Evolutionary conservation across 2,113 vertebrate species (phyloP).

Genomic region (Pterophyllum scalare): DNA sequence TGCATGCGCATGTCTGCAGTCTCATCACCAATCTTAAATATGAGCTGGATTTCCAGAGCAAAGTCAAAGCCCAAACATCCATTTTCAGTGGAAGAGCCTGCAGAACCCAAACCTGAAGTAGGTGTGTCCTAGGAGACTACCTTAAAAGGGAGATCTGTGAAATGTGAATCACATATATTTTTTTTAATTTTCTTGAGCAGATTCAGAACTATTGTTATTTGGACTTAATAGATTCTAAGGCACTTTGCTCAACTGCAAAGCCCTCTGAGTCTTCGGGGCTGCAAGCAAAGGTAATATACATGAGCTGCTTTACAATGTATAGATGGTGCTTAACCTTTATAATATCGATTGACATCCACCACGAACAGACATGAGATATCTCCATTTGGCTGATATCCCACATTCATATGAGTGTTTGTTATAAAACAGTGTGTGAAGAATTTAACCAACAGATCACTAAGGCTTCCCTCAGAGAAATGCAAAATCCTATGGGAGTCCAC

Average conservation of each 20-base stretch:
- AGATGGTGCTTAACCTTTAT: too few relatives aligned
- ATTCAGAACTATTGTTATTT: background rate
- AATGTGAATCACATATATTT: background rate
- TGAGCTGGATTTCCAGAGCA: too few relatives aligned
- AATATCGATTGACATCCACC: too few relatives aligned
- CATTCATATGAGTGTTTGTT: background rate
- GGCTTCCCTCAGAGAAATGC: background rate
- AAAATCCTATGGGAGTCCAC: background rate
- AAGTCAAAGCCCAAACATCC: too few relatives aligned
- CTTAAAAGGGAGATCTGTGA: background rate
- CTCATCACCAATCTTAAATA: too few relatives aligned
- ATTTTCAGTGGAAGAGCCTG: too few relatives aligned
- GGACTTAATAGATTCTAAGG: background rate
- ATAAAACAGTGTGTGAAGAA: background rate
- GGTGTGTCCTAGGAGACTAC: background rate
- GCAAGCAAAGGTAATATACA: background rate
- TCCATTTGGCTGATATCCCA: background rate
- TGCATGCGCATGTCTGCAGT: too few relatives aligned
- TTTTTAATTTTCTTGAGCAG: background rate
- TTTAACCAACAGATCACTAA: constrained; percentile 11
- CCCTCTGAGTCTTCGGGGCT: background rate
- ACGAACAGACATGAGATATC: too few relatives aligned
- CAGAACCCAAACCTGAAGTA: too few relatives aligned
- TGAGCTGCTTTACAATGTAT: background rate
- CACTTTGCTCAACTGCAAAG: background rate